Percentiles rank a stretch among this genome's conserved stretches.
Conservation (phyloP, 2,797 vertebrate species). For the Pipistrellus kuhlii region DNA sequence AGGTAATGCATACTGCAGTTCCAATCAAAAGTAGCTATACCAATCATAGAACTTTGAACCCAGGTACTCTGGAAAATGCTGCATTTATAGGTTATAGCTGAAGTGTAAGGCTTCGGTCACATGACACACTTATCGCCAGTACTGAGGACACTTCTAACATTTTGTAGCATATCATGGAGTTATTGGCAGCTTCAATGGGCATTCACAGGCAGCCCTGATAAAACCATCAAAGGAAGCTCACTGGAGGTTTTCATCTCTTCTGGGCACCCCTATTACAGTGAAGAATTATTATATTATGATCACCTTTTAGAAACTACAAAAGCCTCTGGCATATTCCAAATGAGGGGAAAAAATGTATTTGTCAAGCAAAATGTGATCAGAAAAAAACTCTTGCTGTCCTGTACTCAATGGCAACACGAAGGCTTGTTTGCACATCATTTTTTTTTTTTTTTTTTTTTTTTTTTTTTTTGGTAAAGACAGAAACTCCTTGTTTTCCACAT, state of each 20-base stretch:
- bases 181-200: neutral
- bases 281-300: neutral
- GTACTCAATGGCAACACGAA: neutral
- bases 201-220: neutral
- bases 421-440: neutral
- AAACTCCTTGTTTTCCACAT: neutral
- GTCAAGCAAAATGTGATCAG: neutral
- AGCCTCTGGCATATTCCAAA: constrained; percentile 15
- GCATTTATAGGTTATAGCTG: neutral
- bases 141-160: neutral
- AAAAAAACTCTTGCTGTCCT: neutral
- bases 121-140: neutral
- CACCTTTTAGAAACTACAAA: constrained; percentile 23
- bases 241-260: neutral
- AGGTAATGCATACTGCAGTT: neutral
- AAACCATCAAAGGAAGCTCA: neutral
- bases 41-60: neutral
- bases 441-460: neutral
- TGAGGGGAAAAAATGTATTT: constrained; percentile 8
- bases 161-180: neutral
- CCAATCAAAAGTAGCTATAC: neutral
- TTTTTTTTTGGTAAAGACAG: constrained; percentile 17
- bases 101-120: neutral
- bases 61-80: neutral
- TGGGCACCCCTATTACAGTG: neutral